Percentiles rank a stretch among this genome's conserved stretches.
phyloP scores from a whole-genome alignment of 64 coral and sea anemone genomes.

The Orbicella faveolata region DNA sequence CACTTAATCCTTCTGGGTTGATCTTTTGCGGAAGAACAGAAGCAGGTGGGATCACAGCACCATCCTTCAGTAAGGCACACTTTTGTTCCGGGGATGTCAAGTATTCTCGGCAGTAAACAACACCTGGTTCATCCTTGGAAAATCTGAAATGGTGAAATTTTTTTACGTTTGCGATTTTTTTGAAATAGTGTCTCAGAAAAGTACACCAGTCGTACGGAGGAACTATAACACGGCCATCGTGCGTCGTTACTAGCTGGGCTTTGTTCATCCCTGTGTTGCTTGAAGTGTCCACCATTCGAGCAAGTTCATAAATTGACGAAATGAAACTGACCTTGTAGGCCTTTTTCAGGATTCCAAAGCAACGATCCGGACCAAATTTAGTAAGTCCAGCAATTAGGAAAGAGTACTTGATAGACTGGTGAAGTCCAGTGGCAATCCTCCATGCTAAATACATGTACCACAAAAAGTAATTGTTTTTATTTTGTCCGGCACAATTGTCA shows the following conservation, averaged over 20 bases:
- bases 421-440: not conserved
- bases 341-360: constrained; percentile 10
- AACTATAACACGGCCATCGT: constrained; percentile 27
- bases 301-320: too few species aligned
- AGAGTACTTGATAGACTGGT: not conserved
- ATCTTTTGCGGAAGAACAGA: not conserved
- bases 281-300: too few species aligned
- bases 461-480: constrained; percentile 7
- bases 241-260: constrained; percentile 32
- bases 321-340: not conserved
- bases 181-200: constrained; percentile 37
- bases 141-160: too few species aligned
- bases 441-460: not conserved
- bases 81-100: too few species aligned
- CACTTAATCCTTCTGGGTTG: not conserved
- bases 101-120: too few species aligned
- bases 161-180: constrained; percentile 16
- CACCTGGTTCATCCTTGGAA: too few species aligned
- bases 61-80: not conserved
- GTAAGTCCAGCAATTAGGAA: not conserved
- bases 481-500: not conserved
- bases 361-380: not conserved
- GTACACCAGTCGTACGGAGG: constrained; percentile 18
- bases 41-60: not conserved
- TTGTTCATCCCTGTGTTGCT: not conserved